A percentile compares a stretch with the other conserved stretches of the same genome.
These are phyloP conservation scores for Malacoraja senta DNA, from an alignment of 2,797 vertebrate genomes.

Conservation along the genomic window DNA sequence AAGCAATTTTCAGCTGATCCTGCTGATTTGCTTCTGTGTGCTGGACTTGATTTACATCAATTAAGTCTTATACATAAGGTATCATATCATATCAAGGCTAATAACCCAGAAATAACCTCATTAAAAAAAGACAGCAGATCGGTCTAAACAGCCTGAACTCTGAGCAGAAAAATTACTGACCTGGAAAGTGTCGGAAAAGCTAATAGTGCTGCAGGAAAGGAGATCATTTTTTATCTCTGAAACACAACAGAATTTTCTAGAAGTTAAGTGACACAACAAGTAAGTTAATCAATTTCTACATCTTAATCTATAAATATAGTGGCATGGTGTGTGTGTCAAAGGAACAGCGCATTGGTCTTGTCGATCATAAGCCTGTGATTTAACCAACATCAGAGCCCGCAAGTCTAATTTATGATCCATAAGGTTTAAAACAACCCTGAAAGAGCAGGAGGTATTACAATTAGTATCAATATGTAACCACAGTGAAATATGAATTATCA, in stretches of 20 bases:
- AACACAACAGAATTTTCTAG: slow-evolving; percentile 59
- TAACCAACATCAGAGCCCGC: background rate
- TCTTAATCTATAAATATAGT: slow-evolving; percentile 32
- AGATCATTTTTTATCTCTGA: slow-evolving; percentile 64
- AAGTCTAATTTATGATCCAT: slow-evolving; percentile 17
- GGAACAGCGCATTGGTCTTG: background rate
- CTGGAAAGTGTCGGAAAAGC: slow-evolving; percentile 90
- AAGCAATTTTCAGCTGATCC: slow-evolving; percentile 43
- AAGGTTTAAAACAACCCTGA: slow-evolving; percentile 17
- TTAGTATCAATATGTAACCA: slow-evolving; percentile 30
- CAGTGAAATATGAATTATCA: slow-evolving; percentile 22
- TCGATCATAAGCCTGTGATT: background rate
- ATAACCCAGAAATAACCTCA: slow-evolving; percentile 99
- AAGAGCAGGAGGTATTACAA: slow-evolving; percentile 28
- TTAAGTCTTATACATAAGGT: slow-evolving; percentile 88
- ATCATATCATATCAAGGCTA: slow-evolving; percentile 89
- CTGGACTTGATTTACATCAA: slow-evolving; percentile 94
- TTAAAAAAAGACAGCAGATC: slow-evolving; percentile 88
- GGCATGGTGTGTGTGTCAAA: background rate
- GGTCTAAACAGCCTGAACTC: slow-evolving; percentile 95
- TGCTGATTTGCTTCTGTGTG: slow-evolving; percentile 73
- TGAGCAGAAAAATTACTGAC: slow-evolving; percentile 97
- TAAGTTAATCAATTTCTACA: slow-evolving; percentile 38
- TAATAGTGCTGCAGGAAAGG: slow-evolving; percentile 74
- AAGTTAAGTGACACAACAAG: slow-evolving; percentile 30